These are phyloP conservation scores for Antigone vipio DNA, from an alignment of 2,113 vertebrate genomes.

Conservation along the genomic window DNA sequence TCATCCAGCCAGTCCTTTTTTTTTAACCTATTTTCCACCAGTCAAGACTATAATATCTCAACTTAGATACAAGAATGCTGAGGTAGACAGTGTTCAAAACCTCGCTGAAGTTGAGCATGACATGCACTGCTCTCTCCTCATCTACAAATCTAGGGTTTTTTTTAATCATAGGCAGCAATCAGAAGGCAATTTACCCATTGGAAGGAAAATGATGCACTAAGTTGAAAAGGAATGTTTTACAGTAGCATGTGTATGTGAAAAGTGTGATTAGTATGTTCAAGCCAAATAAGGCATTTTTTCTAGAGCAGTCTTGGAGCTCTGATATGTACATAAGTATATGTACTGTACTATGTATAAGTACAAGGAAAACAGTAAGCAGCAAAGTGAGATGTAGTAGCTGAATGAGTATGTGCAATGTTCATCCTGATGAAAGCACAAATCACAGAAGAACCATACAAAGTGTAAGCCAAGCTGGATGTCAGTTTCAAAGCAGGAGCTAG, in stretches of 20 bases:
- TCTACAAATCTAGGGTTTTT: not conserved
- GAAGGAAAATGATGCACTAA: not conserved
- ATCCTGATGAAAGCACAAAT: not conserved
- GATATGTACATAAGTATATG: not conserved
- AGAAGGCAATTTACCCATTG: not conserved
- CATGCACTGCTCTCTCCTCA: not conserved
- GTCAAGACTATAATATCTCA: not conserved
- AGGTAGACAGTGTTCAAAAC: not conserved
- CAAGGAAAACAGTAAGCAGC: not conserved
- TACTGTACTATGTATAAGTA: not conserved
- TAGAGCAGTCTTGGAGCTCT: not conserved
- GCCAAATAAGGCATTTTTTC: not conserved
- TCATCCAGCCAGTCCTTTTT: not conserved
- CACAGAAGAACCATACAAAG: not conserved
- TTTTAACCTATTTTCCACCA: not conserved
- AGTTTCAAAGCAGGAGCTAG: slow-evolving; percentile 12
- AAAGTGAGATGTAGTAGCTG: not conserved
- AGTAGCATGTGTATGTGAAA: not conserved
- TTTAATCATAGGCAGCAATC: not conserved
- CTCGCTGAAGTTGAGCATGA: not conserved
- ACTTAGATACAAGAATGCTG: not conserved
- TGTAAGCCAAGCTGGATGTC: not conserved
- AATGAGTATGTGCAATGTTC: not conserved
- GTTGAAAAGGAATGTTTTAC: not conserved
- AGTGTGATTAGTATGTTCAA: not conserved